Base-by-base conservation (phyloP, 2,888 invertebrate genomes). In the Melieria picta region DNA sequence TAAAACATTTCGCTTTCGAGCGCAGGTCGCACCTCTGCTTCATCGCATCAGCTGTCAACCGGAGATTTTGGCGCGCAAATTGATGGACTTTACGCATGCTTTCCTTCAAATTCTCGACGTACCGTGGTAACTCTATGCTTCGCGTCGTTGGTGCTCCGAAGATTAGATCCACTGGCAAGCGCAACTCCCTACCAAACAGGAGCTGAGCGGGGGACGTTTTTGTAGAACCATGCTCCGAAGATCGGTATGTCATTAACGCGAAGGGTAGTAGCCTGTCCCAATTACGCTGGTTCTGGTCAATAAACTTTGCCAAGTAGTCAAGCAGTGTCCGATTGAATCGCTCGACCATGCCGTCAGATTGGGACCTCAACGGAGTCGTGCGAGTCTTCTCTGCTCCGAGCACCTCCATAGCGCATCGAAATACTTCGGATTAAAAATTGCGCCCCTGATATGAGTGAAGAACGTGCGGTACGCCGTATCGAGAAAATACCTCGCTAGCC, bases 81-180 rank as follows among this genome's bases (percentile, higher is more conserved):
- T 56, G 56, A 30, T 56, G 56, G 30, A 56, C 9, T 1, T 16
- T 30, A 56, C 16, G 13, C 5, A 56, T 9, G 9, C 1, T 56
- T 1, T 4, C 6, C 13, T 56, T 56, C 13, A 56, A 13, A 30
- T 56, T 56, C 30, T 56, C 56, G 30, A 55, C 55, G 16, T 55
- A 55, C 11, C 55, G n/a, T 16, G 55, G 55, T 55, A 55, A 10
- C 55, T 9, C 11, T 10, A 13, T n/a, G 16, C 55, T n/a, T 10
- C 4, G n/a, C 7, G 11, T 16, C 3, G 55, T 13, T 1, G 66
- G 68, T 11, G 66, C 75, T 82, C 84, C 81, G 77, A 76, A 72
- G 7, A 66, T n/a, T 1, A 78, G 4, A 46, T 78, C 78, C 6
- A 55, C 48, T 5, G 77, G 77, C 9, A 78, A 65, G 0, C 75